Evolutionary conservation across 2,888 invertebrate genomes (phyloP), one percentile per base, ranked within the genome.

Genomic region (Cenopis cana): DNA sequence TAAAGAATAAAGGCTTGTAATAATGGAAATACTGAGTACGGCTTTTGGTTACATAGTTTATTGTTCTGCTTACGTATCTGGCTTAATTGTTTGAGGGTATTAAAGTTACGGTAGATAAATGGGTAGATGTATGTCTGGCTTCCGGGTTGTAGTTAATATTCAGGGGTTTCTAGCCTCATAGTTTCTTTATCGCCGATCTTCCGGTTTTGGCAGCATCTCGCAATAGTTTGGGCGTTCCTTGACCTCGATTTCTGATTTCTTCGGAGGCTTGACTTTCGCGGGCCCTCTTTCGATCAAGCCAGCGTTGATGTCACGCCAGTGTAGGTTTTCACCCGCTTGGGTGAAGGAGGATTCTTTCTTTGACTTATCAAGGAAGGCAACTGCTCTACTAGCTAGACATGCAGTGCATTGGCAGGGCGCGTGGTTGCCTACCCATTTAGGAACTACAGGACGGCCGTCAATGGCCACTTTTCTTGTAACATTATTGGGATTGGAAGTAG

Each of bases 211-310:
- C 36, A 33, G 33, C 33, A 56, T 56, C 6, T 36, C 56, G 11
- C 56, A 56, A n/a, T 56, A 56, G 36, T 36, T 56, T 1, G 56
- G 56, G 36, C 56, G 56, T 56, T 56, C 56, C 14, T n/a, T 6
- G 8, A 24, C 12, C 14, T 29, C 29, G 2, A 14, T 12, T 11
- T 56, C n/a, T 29, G 38, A 2, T 38, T 55, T 29, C 33, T 33
- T 33, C 14, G 3, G 9, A 17, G 6, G 1, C 29, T 33, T 4
- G 6, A 20, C 3, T 10, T 33, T 33, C 18, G 11, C 9, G 11
- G 52, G 59, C 24, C 41, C 52, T 20, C 24, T 33, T 36, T 68
- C 38, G 0, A 52, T 36, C 14, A 68, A 41, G 9, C 29, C 38
- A 0, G 60, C 36, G 41, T 68, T 33, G 41, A 60, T 60, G 0